phyloP scores from a whole-genome alignment of 2,888 invertebrate species.

The Cantharis rufa region DNA sequence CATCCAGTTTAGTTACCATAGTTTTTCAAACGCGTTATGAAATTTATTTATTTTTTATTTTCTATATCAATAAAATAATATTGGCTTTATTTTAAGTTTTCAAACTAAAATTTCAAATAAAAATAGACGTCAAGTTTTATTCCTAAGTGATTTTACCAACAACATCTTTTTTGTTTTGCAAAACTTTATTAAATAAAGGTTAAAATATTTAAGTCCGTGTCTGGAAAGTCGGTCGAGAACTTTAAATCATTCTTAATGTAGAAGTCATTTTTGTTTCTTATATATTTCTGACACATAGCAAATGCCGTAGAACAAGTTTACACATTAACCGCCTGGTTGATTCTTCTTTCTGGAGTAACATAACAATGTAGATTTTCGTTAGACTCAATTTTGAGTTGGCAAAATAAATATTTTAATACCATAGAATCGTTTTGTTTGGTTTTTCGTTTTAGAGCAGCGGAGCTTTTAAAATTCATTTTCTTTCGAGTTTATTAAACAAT shows the following conservation, averaged over 20 bases:
- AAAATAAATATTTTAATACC: background rate
- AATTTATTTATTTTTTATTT: background rate
- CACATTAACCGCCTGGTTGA: background rate
- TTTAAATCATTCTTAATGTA: background rate
- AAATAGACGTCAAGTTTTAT: no score
- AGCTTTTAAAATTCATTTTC: background rate
- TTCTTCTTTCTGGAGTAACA: slow-evolving; percentile 15
- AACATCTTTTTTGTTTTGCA: no score
- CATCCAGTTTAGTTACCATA: background rate
- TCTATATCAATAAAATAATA: background rate
- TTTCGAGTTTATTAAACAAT: background rate
- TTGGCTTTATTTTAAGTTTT: background rate
- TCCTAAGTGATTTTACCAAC: no score
- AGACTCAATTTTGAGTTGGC: background rate
- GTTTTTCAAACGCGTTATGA: background rate
- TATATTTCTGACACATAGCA: background rate
- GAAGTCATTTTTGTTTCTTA: background rate
- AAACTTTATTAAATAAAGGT: background rate
- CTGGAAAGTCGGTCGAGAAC: background rate
- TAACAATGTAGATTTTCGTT: background rate
- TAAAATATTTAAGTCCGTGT: background rate
- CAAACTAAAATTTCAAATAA: background rate
- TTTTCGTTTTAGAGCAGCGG: background rate
- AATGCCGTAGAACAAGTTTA: background rate
- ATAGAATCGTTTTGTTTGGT: background rate